These are phyloP conservation scores for Boleophthalmus pectinirostris DNA, from an alignment of 2,113 vertebrate species.

Conservation along the genomic window DNA sequence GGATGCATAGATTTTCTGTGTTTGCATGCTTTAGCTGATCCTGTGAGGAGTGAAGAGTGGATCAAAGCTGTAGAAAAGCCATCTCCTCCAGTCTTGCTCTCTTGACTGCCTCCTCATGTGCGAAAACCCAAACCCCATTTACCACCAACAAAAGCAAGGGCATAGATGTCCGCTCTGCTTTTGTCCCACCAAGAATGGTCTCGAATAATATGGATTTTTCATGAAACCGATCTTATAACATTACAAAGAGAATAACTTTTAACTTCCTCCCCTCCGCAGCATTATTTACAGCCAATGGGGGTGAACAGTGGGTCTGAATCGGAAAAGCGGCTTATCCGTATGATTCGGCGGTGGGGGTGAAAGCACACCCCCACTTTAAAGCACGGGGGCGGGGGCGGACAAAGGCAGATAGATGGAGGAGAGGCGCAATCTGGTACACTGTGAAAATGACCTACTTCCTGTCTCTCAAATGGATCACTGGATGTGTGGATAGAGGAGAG, in stretches of 20 bases:
- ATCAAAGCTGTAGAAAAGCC: constrained; percentile 30
- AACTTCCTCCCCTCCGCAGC: constrained; percentile 29
- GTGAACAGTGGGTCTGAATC: constrained; percentile 35
- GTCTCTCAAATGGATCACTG: constrained; percentile 67
- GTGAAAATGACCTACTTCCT: constrained; percentile 80
- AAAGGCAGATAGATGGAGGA: constrained; percentile 55
- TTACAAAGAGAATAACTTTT: constrained; percentile 40
- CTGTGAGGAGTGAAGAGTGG: background rate
- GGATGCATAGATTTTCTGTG: background rate
- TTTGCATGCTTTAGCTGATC: background rate
- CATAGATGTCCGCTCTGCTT: constrained; percentile 51
- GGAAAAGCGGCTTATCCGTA: constrained; percentile 74
- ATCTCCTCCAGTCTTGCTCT: constrained; percentile 39
- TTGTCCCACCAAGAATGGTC: constrained; percentile 39
- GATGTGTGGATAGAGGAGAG: constrained; percentile 45
- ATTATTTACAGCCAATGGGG: constrained; percentile 53
- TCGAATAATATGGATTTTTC: constrained; percentile 22
- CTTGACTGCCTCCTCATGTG: constrained; percentile 43
- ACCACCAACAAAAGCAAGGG: constrained; percentile 41
- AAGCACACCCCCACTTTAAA: constrained; percentile 64
- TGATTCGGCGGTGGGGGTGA: constrained; percentile 68
- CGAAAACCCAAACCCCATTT: constrained; percentile 36
- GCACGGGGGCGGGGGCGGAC: constrained; percentile 57
- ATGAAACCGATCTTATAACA: constrained; percentile 19
- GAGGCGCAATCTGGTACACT: constrained; percentile 62